These are phyloP conservation scores for Anseranas semipalmata DNA, from an alignment of 2,113 vertebrate genomes.

Conservation along the genomic window DNA sequence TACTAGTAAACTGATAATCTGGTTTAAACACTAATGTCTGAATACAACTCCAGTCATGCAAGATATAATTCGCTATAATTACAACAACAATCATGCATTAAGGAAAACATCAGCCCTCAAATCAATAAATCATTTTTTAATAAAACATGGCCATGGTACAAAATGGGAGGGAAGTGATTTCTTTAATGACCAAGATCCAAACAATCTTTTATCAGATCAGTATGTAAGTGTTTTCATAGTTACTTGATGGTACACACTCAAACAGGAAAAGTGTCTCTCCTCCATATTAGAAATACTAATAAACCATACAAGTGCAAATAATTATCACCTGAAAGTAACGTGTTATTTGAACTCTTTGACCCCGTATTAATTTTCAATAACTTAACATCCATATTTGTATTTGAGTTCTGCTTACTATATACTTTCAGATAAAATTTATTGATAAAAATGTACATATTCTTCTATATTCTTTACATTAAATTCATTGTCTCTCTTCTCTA, in stretches of 20 bases:
- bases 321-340: background rate
- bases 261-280: background rate
- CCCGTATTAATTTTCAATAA: background rate
- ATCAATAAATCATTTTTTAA: background rate
- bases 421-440: background rate
- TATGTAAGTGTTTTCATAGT: background rate
- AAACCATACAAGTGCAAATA: background rate
- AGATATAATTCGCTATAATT: constrained; percentile 53
- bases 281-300: background rate
- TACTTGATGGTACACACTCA: background rate
- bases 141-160: background rate
- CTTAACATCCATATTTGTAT: background rate
- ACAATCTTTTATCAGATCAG: background rate
- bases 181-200: background rate
- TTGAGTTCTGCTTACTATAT: background rate
- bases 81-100: background rate
- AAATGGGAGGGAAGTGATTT: background rate
- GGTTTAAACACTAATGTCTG: constrained; percentile 48
- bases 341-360: background rate
- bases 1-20: constrained; percentile 15
- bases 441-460: background rate
- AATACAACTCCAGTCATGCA: constrained; percentile 42
- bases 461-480: background rate
- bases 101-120: constrained; percentile 22
- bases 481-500: background rate